phyloP scores from a whole-genome alignment of 2,888 invertebrate genomes.

The Celastrina argiolus region DNA sequence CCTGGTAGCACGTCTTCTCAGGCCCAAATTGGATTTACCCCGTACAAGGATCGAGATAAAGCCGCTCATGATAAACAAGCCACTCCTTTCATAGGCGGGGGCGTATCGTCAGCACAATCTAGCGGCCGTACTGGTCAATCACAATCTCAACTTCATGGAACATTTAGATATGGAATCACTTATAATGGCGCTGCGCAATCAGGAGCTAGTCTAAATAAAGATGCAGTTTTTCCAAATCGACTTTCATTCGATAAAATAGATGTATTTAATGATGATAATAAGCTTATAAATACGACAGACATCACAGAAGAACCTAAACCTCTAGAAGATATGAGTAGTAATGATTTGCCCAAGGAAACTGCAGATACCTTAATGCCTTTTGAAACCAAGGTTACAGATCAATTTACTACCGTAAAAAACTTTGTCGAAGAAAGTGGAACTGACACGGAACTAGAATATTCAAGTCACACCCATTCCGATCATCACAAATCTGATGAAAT shows the following conservation, averaged over 20 bases:
- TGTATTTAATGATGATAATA: slow-evolving; percentile 61
- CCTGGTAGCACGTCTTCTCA: slow-evolving; percentile 91
- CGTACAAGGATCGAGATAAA: slow-evolving; percentile 81
- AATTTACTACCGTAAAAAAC: slow-evolving; percentile 33
- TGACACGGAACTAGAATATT: slow-evolving; percentile 45
- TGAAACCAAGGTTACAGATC: slow-evolving; percentile 28
- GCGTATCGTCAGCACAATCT: slow-evolving; percentile 87
- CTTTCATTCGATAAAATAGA: slow-evolving; percentile 65
- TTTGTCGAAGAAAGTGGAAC: slow-evolving; percentile 41
- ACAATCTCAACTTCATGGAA: slow-evolving; percentile 89
- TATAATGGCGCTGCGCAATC: slow-evolving; percentile 90
- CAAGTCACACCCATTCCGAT: slow-evolving; percentile 56
- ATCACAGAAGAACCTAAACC: slow-evolving; percentile 35
- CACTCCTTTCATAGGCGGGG: slow-evolving; percentile 84
- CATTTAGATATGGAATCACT: slow-evolving; percentile 86
- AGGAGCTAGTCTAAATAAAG: slow-evolving; percentile 83
- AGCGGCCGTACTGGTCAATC: slow-evolving; percentile 86
- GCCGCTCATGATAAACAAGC: slow-evolving; percentile 61
- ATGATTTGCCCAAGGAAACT: slow-evolving; percentile 26
- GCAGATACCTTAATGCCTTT: slow-evolving; percentile 27
- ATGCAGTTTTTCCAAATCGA: slow-evolving; percentile 62
- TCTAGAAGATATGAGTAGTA: slow-evolving; percentile 30
- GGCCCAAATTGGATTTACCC: slow-evolving; percentile 92
- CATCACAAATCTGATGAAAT: slow-evolving; percentile 50
- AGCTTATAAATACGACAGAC: slow-evolving; percentile 56